These are phyloP conservation scores for Aphelenchoides avenae DNA, from an alignment of 1,140 invertebrate species.

Conservation along the genomic window DNA sequence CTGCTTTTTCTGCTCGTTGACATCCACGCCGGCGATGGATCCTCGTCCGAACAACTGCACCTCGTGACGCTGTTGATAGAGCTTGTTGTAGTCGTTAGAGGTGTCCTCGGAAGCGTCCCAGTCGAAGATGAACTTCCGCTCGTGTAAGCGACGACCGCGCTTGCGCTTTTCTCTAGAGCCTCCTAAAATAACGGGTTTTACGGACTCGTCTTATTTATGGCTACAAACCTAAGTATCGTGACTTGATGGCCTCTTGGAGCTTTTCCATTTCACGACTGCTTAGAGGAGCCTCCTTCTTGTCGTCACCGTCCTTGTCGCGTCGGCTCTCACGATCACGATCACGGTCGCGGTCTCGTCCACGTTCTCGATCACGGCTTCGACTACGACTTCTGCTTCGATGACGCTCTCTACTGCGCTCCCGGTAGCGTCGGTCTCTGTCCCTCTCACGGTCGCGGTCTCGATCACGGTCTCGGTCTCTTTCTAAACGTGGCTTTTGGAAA, in stretches of 20 bases:
- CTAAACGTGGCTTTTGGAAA: conserved; percentile 53
- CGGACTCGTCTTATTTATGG: conserved; percentile 2
- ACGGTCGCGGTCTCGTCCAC: conserved; percentile 30
- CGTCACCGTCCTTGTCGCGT: conserved; percentile 24
- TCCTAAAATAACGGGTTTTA: conserved; percentile 65
- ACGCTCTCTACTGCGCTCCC: too few species aligned
- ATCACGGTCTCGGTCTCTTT: conserved; percentile 54
- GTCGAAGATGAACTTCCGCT: conserved; percentile 98
- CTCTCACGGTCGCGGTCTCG: conserved; percentile 15
- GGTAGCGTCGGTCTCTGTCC: conserved; percentile 30
- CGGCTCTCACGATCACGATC: conserved; percentile 15
- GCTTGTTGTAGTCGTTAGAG: conserved; percentile 88
- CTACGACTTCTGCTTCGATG: conserved; percentile 36
- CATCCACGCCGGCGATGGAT: conserved; percentile 92
- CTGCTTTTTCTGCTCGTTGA: conserved; percentile 82
- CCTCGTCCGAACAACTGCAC: conserved; percentile 95
- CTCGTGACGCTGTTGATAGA: conserved; percentile 93
- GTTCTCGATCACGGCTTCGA: conserved; percentile 45
- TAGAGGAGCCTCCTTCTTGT: conserved; percentile 16
- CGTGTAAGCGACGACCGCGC: conserved; percentile 83
- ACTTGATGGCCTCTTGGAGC: conserved; percentile 51
- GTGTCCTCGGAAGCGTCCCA: conserved; percentile 99
- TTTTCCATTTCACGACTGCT: conserved; percentile 34
- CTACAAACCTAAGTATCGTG: conserved; percentile 40
- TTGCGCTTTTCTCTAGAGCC: conserved; percentile 78